Evolutionary conservation across 2,888 invertebrate genomes (phyloP).

Genomic region (Oxyteleia sp.): DNA sequence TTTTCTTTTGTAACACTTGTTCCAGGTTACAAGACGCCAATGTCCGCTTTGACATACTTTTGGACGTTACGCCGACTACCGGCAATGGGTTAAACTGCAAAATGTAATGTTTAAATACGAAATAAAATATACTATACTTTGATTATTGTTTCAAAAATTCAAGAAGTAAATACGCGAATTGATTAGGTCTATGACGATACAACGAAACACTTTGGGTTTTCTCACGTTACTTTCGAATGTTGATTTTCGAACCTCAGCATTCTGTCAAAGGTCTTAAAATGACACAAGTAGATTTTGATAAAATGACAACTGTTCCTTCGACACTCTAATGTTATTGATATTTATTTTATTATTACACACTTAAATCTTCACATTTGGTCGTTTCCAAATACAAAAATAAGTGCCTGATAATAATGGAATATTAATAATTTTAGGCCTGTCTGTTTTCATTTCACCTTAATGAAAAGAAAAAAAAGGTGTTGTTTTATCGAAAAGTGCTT

Average conservation of each 20-base stretch:
- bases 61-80: too few species aligned
- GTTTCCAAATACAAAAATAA: too few species aligned
- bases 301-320: slow-evolving; percentile 27
- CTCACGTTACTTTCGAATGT: slow-evolving; percentile 20
- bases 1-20: too few species aligned
- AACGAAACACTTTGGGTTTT: slow-evolving; percentile 56
- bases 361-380: too few species aligned
- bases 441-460: too few species aligned
- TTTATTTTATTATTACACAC: slow-evolving; percentile 26
- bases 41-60: too few species aligned
- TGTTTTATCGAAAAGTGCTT: slow-evolving; percentile 48
- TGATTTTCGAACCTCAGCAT: slow-evolving; percentile 55
- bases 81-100: too few species aligned
- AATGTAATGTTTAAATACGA: too few species aligned
- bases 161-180: slow-evolving; percentile 15
- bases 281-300: slow-evolving; percentile 28
- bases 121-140: too few species aligned
- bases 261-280: slow-evolving; percentile 68
- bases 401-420: too few species aligned
- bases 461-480: slow-evolving; percentile 24
- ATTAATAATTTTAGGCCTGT: too few species aligned
- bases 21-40: too few species aligned
- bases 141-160: slow-evolving; percentile 7
- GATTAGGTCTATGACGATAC: slow-evolving; percentile 51
- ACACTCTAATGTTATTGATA: slow-evolving; percentile 22